Evolutionary conservation across 2,797 vertebrate genomes (phyloP).

Genomic region (Fundulus diaphanus): DNA sequence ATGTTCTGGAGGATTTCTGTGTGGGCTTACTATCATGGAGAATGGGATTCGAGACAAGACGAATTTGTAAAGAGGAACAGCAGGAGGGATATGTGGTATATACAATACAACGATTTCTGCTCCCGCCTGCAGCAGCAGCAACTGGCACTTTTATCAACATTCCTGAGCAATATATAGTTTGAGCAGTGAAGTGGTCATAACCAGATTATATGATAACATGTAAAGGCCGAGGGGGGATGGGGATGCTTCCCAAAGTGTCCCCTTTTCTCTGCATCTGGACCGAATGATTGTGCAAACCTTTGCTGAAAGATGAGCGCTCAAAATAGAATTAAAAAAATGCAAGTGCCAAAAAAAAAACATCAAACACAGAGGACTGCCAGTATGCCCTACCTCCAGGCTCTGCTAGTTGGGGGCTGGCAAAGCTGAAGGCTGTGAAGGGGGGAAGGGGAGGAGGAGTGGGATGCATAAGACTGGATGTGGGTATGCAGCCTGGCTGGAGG

Average conservation of each 20-base stretch:
- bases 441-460: conserved; percentile 9
- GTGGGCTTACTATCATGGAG: conserved; percentile 36
- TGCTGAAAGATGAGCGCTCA: conserved; percentile 51
- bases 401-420: conserved; percentile 53
- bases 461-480: conserved; percentile 33
- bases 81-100: background rate
- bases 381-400: conserved; percentile 66
- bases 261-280: conserved; percentile 43
- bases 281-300: conserved; percentile 59
- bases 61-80: conserved; percentile 19
- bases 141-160: conserved; percentile 35
- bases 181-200: conserved; percentile 38
- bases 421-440: conserved; percentile 29
- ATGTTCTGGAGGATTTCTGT: conserved; percentile 55
- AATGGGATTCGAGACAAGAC: conserved; percentile 27
- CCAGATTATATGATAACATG: conserved; percentile 47
- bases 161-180: conserved; percentile 33
- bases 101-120: conserved; percentile 10
- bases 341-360: conserved; percentile 26
- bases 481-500: conserved; percentile 29
- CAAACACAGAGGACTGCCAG: conserved; percentile 46
- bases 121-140: conserved; percentile 14
- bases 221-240: conserved; percentile 6
- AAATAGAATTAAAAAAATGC: conserved; percentile 63
- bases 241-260: conserved; percentile 36